Evolutionary conservation across 64 coral and sea anemone species (phyloP), one percentile per base, ranked within the genome.

Genomic region (Orbicella faveolata): DNA sequence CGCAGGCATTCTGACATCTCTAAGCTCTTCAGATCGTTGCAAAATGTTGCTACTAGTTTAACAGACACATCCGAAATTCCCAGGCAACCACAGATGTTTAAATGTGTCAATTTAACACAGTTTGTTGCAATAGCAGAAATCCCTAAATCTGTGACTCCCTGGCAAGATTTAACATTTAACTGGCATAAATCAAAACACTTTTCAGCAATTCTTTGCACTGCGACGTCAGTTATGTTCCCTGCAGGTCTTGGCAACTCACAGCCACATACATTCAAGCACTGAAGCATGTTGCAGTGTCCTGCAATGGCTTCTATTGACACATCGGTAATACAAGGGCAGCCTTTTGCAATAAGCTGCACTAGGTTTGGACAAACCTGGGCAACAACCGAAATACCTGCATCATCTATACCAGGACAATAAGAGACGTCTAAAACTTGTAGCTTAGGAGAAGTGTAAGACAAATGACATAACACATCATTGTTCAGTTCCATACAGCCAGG

Each of bases 151-250:
- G 90, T 96, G 8, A 96, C 94, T 52, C 90, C 88, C 16, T 96
- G 94, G 52, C 94, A 96, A 87, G 90, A 96, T 83, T 96, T 96
- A 9, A 96, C 90, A 87, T 96, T 77, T 54, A 96, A 75, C 83
- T 87, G 57, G 0, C 8, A 1, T 7, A 96, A 83, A 69, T 93
- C 79, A 9, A 41, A n/a, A 52, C 94, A 96, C 8, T 84, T 75
- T 19, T 75, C 75, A n/a, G 94, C 90, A 96, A 96, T 76, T 63
- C 75, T 90, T 59, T 96, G 80, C n/a, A 96, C 79, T 82, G 94
- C 94, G 13, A 96, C 94, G 93, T 96, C 94, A 73, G 94, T 96
- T 3, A 96, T 68, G 37, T 96, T 96, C 0, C 94, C 94, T 44
- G 90, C 86, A 20, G 94, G 94, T 81, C 87, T 92, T 59, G 90